Conservation (phyloP, 2,113 vertebrate species). For the Epinephelus lanceolatus region DNA sequence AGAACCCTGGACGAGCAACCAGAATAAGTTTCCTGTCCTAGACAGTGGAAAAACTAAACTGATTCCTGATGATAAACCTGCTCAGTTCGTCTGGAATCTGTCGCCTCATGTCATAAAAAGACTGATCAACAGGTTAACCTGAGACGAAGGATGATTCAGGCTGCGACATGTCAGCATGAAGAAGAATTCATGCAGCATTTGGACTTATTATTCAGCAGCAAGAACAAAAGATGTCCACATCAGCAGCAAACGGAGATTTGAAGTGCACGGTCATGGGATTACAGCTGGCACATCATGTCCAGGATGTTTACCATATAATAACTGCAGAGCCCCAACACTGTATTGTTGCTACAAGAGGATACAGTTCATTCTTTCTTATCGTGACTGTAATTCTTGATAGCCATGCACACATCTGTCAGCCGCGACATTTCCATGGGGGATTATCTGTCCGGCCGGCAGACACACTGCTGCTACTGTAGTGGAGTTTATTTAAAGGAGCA, state of each 20-base stretch:
- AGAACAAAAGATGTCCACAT: conserved; percentile 28
- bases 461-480: conserved; percentile 8
- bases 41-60: too few relatives aligned
- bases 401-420: conserved; percentile 71
- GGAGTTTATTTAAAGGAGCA: conserved; percentile 56
- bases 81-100: not conserved
- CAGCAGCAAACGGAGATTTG: conserved; percentile 28
- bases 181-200: not conserved
- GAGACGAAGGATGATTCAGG: not conserved
- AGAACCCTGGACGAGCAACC: too few relatives aligned
- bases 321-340: conserved; percentile 31
- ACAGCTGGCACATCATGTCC: conserved; percentile 34
- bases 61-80: not conserved
- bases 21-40: too few relatives aligned
- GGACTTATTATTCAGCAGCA: not conserved
- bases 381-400: conserved; percentile 63
- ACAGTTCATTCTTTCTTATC: conserved; percentile 70
- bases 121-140: conserved; percentile 24
- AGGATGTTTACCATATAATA: conserved; percentile 53
- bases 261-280: conserved; percentile 38
- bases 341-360: conserved; percentile 64
- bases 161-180: not conserved
- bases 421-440: conserved; percentile 60
- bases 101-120: not conserved
- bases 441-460: conserved; percentile 53